Evolutionary conservation across 2,113 vertebrate genomes (phyloP), one percentile per base, ranked within the genome.

Genomic region (Mohoua ochrocephala): DNA sequence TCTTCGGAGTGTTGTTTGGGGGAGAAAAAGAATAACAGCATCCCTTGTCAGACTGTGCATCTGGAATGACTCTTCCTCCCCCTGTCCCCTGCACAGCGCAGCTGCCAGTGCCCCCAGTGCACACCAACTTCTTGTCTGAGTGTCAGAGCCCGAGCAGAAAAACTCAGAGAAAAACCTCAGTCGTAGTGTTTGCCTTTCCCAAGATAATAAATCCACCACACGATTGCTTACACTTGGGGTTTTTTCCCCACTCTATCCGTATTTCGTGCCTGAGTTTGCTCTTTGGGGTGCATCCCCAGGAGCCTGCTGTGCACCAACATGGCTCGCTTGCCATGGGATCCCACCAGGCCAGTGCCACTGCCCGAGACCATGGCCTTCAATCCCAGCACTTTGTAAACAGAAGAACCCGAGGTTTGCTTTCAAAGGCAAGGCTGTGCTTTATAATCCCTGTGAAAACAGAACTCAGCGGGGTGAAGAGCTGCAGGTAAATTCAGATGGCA

Each of bases 41-140:
- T 52, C 10, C 26, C 76, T 68, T 73, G 57, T 14, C 39, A 56
- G n/a, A 33, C 1, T 15, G 37, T 33, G 37, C 10, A 0, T 33
- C 31, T 35, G 75, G 61, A 63, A 28, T 18, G 44, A 30, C 19
- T 39, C 1, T 53, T 26, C 52, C 49, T 54, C 39, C 11, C 37
- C 22, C 26, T 23, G 30, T 13, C 0, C 2, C 52, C 49, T 0
- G 0, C 8, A 1, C 9, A 1, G 77, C 3, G 47, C 76, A 22
- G 52, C 31, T 67, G 70, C 35, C 56, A 8, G 23, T 60, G 63
- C 13, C 31, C 41, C 11, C 17, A 1, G 21, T 2, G 50, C 31
- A 11, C 39, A 41, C 19, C 21, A 18, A 2, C 50, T 35, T 19
- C 67, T 18, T 6, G 2, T 28, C 27, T 6, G 61, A 64, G 54